Base-by-base conservation (phyloP, 2,888 invertebrate genomes). In the Hipparchia sbordonii region DNA sequence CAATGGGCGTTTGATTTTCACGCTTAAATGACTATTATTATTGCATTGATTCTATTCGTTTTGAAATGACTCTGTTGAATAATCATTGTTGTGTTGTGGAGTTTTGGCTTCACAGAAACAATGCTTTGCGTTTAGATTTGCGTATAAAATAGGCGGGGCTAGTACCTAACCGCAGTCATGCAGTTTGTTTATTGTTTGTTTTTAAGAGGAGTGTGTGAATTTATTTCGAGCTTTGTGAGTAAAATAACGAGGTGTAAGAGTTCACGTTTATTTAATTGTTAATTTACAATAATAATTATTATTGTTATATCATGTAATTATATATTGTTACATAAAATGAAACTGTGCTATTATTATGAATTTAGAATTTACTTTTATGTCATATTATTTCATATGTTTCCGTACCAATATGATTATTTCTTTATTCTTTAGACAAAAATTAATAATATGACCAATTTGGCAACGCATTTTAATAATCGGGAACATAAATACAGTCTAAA, bases 11-110 rank as follows among this genome's bases (percentile, higher is more conserved):
- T 76, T 65, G 65, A 59, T 72, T 73, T 76, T 63, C 68, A 72
- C 63, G 71, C 74, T 71, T 74, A 66, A 78, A 78, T 77, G 67
- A 74, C 74, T 74, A 72, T 70, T 59, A 73, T 65, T 67, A 67
- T 57, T 54, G 68, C 51, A 8, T 68, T 60, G 12, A 45, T 48
- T 60, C 67, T 46, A 46, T 63, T 70, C n/a, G 46, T 46, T 71
- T 39, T 59, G 54, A 71, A 72, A 69, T 68, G 52, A 52, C 51
- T 69, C 54, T 60, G 72, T 54, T 56, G n/a, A 45, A 12, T 51
- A 46, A 48, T 48, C 8, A 63, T 63, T 23, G 48, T 63, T 65
- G 51, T 65, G 65, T 65, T 65, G 52, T 65, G 63, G 13, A 48
- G 23, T 13, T 48, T 23, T 2, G 33, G 51, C 6, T 62, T 6